A percentile compares a stretch with the other conserved stretches of the same genome.
These are phyloP conservation scores for Cariama cristata DNA, from an alignment of 2,113 vertebrate species.

Conservation along the genomic window DNA sequence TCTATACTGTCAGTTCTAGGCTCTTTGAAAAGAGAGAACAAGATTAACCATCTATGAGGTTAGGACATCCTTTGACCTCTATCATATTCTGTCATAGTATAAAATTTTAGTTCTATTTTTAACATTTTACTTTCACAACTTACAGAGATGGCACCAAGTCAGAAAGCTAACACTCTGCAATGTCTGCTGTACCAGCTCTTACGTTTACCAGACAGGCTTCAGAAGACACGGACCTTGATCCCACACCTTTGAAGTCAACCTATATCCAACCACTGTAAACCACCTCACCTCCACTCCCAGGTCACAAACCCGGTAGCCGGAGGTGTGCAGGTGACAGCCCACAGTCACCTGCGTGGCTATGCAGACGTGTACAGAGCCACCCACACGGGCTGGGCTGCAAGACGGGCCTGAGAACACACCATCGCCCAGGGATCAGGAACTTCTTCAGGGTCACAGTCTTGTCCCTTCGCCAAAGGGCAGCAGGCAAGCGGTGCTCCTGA, in stretches of 20 bases:
- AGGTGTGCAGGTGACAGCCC: background rate
- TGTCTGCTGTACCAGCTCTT: background rate
- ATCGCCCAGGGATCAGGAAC: accelerated
- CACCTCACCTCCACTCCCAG: background rate
- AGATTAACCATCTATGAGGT: accelerated
- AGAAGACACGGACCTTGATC: background rate
- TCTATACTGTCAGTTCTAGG: background rate
- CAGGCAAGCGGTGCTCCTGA: accelerated
- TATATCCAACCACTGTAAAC: background rate
- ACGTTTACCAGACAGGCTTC: background rate
- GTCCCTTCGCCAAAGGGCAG: background rate
- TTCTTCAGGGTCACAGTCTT: accelerated
- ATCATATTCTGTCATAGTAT: background rate
- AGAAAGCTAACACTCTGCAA: background rate
- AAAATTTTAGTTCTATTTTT: background rate
- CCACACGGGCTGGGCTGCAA: background rate
- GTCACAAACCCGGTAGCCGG: accelerated
- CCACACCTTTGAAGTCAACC: accelerated
- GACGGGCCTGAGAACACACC: background rate
- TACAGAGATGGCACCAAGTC: background rate
- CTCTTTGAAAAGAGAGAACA: background rate
- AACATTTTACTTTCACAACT: background rate
- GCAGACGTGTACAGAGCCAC: background rate
- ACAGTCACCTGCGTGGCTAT: background rate
- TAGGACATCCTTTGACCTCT: background rate